Evolutionary conservation across 2,888 invertebrate species (phyloP), one percentile per base, ranked within the genome.

Genomic region (Pseudeuparius sepicola): DNA sequence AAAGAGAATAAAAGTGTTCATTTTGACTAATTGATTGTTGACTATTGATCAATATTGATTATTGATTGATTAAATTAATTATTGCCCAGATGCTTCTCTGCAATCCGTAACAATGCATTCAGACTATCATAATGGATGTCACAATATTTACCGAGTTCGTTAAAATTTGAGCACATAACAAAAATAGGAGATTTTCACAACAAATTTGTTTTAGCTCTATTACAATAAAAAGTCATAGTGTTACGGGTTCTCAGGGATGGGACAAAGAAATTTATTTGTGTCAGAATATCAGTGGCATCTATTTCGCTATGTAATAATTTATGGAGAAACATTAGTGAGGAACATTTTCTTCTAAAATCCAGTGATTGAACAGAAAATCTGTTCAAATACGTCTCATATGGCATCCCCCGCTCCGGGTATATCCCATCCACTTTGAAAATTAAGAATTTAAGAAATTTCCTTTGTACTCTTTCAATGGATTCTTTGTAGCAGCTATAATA

Each of bases 391-490:
- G n/a, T 7, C 20, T 6, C 6, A 20, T 20, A 20, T 7, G 6
- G 6, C n/a, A 20, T n/a, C 6, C 20, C 20, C n/a, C n/a, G 20
- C 7, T 20, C 20, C 6, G 20, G 20, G n/a, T 20, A 20, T 7
- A n/a, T 20, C n/a, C 30, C 30, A 16, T 30, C 10, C 30, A 16
- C 30, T 18, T 11, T n/a, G 13, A 30, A 16, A 14, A 16, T 10
- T 17, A 17, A 30, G 18, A 16, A 30, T 10, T 30, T 30, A 16
- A 17, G 18, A 30, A 42, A 35, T 16, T 25, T 37, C 10, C 35
- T 17, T 18, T 35, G 35, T 5, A 37, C 29, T 2, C 14, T 17
- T 14, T 41, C 38, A 17, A 41, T 24, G 14, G 17, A 29, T 17
- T 17, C n/a, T 6, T 13, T n/a, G 14, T 37, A 27, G 10, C 17